Base-by-base conservation (phyloP, 2,888 invertebrate species). In the Diogma glabrata region DNA sequence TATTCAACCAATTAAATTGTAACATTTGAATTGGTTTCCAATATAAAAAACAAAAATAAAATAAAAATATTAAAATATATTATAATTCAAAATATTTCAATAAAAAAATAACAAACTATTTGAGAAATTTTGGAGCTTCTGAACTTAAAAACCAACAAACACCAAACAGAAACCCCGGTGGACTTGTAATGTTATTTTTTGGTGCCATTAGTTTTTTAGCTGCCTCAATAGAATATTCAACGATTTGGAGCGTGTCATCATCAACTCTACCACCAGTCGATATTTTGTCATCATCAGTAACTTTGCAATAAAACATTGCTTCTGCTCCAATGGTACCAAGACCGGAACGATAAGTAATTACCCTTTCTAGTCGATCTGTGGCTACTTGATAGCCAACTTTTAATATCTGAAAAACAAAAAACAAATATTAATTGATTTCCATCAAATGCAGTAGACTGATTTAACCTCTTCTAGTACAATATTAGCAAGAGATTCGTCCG, bases 351-450 rank as follows among this genome's bases (percentile, higher is more conserved):
- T 81, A 88, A 4, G 80, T 76, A 54, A 79, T 75, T 47, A 90
- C 73, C 71, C 75, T 73, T 38, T 82, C 72, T 53, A 91, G 72
- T 17, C 76, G 72, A 0, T 72, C 71, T 1, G 81, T 51, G 0
- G 85, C 77, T 1, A 93, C 87, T 64, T 87, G 77, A 69, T 94
- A 97, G 1, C 97, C 97, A n/a, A n/a, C n/a, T n/a, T n/a, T n/a
- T n/a, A n/a, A n/a, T n/a, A n/a, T n/a, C n/a, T n/a, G n/a, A n/a
- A n/a, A n/a, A n/a, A n/a, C n/a, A n/a, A n/a, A n/a, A n/a, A n/a
- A n/a, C n/a, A n/a, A n/a, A n/a, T n/a, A n/a, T n/a, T n/a, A n/a
- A n/a, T n/a, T n/a, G n/a, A n/a, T n/a, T n/a, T n/a, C n/a, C n/a
- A n/a, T n/a, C n/a, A n/a, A n/a, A n/a, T n/a, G n/a, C n/a, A n/a